Evolutionary conservation across 2,113 vertebrate genomes (phyloP).

Genomic region (Entomyzon cyanotis): DNA sequence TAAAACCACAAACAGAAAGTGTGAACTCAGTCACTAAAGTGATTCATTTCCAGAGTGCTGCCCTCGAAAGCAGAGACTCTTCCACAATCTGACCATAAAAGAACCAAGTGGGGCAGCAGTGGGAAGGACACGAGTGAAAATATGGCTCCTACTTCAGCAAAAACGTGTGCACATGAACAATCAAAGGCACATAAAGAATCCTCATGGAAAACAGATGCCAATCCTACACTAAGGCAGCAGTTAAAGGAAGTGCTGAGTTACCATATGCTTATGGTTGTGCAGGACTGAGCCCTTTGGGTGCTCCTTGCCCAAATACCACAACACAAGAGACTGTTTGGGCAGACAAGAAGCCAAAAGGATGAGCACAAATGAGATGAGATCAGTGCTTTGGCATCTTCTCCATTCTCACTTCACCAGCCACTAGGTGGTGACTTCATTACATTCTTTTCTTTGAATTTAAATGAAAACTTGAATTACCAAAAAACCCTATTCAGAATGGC

Average conservation of each 20-base stretch:
- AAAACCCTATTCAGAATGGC: background rate
- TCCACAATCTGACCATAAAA: fast-evolving
- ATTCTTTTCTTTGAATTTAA: background rate
- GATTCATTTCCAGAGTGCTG: background rate
- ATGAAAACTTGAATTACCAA: background rate
- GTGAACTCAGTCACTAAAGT: background rate
- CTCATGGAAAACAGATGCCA: background rate
- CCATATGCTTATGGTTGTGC: no score
- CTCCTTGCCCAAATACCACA: background rate
- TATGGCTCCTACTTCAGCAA: background rate
- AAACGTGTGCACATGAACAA: background rate
- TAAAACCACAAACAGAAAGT: background rate
- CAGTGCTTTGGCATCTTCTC: fast-evolving
- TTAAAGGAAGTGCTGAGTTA: background rate
- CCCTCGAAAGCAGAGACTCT: background rate
- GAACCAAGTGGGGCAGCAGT: background rate
- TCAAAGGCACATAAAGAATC: background rate
- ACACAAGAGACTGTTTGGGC: background rate
- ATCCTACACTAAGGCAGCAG: background rate
- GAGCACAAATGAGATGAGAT: background rate
- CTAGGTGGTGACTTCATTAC: constrained; percentile 7
- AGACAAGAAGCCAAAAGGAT: background rate
- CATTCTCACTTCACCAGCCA: background rate
- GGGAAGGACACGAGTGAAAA: background rate
- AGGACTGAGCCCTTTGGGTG: background rate